phyloP scores from a whole-genome alignment of 2,113 vertebrate species.

The Blennius ocellaris region DNA sequence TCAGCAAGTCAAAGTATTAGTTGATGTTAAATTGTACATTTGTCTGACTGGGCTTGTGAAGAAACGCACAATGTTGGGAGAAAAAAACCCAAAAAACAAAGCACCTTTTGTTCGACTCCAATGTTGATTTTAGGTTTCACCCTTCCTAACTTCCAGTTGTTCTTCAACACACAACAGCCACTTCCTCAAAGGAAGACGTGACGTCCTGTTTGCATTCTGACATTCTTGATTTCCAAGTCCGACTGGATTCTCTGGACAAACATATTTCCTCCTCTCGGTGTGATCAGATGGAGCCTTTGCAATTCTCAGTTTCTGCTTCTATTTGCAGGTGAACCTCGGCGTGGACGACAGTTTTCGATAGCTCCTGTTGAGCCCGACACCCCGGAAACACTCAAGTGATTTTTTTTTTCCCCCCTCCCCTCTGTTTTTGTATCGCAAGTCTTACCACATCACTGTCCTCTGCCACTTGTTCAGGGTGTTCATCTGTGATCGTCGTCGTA shows the following conservation, averaged over 20 bases:
- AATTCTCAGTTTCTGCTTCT: constrained; percentile 23
- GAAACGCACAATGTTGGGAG: too few relatives aligned
- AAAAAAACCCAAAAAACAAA: constrained; percentile 16
- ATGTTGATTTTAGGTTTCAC: constrained; percentile 67
- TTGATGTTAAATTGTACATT: too few relatives aligned
- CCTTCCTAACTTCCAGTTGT: constrained; percentile 81
- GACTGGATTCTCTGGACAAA: not conserved
- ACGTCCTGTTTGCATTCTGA: constrained; percentile 72
- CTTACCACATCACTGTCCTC: constrained; percentile 18
- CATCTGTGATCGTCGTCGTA: constrained; percentile 24
- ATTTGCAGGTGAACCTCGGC: constrained; percentile 67
- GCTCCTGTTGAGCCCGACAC: constrained; percentile 5
- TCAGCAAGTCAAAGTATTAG: not conserved
- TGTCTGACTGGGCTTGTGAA: too few relatives aligned
- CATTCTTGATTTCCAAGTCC: constrained; percentile 56
- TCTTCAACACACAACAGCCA: constrained; percentile 52
- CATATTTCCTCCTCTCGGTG: constrained; percentile 20
- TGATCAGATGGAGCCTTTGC: not conserved
- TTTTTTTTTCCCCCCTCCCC: not conserved
- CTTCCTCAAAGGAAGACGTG: constrained; percentile 74
- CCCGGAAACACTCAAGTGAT: constrained; percentile 29
- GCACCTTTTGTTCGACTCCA: not conserved
- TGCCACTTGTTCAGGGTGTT: constrained; percentile 48
- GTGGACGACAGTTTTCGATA: constrained; percentile 11
- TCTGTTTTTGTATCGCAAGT: constrained; percentile 28